These are phyloP conservation scores for Colletes latitarsis DNA, from an alignment of 1,140 invertebrate genomes.

Conservation along the genomic window DNA sequence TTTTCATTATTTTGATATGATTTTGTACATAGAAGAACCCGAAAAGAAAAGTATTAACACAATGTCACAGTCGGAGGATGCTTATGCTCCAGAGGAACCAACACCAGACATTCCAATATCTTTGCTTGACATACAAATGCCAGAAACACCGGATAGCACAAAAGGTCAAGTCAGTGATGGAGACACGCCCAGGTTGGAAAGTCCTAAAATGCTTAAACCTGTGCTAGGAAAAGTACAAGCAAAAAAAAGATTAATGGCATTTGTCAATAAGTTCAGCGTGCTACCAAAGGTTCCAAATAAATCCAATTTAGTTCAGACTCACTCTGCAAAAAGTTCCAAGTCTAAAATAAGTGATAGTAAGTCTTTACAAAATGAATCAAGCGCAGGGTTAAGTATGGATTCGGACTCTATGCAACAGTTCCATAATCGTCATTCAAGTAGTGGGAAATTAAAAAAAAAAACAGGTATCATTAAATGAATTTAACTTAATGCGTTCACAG, in stretches of 20 bases:
- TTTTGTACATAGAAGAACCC: conserved; percentile 23
- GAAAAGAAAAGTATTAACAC: conserved; percentile 34
- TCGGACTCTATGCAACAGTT: conserved; percentile 34
- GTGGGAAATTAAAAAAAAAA: conserved; percentile 58
- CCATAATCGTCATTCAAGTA: conserved; percentile 31
- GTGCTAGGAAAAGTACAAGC: conserved; percentile 79
- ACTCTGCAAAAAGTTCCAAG: conserved; percentile 38
- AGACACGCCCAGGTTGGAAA: conserved; percentile 66
- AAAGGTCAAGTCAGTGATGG: conserved; percentile 65
- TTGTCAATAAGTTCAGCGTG: conserved; percentile 77
- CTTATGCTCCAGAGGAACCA: conserved; percentile 57
- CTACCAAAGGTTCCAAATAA: conserved; percentile 68
- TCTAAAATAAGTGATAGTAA: conserved; percentile 47
- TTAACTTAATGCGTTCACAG: neutral
- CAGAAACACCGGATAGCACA: conserved; percentile 72
- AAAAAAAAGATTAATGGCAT: conserved; percentile 80
- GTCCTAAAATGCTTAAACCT: conserved; percentile 75
- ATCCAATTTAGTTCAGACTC: conserved; percentile 22
- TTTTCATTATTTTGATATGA: neutral
- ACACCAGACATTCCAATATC: conserved; percentile 54
- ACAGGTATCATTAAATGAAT: conserved; percentile 44
- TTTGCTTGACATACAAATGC: conserved; percentile 72
- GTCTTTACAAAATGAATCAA: conserved; percentile 44
- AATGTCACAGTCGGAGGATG: conserved; percentile 52
- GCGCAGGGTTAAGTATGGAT: conserved; percentile 59